These are phyloP conservation scores for Dendrolimus houi DNA, from an alignment of 2,888 invertebrate genomes.

Conservation along the genomic window DNA sequence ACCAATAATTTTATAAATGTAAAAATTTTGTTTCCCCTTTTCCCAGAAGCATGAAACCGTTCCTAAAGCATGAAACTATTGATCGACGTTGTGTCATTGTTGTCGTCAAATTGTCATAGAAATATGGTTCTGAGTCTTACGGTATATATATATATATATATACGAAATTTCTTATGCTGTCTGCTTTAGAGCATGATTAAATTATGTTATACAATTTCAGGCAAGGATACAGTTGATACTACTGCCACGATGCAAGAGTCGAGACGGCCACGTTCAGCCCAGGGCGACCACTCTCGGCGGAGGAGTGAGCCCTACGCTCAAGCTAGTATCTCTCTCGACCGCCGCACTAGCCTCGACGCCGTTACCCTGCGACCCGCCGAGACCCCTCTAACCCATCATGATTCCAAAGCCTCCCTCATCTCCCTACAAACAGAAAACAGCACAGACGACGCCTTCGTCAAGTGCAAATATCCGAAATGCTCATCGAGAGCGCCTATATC, in stretches of 20 bases:
- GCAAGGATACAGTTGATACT: slow-evolving; percentile 77
- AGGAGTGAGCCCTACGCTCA: slow-evolving; percentile 60
- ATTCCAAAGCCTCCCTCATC: slow-evolving; percentile 61
- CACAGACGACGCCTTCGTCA: slow-evolving; percentile 75
- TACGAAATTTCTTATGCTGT: not conserved
- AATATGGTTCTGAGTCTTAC: slow-evolving; percentile 8
- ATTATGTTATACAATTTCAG: slow-evolving; percentile 34
- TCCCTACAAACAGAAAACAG: slow-evolving; percentile 67
- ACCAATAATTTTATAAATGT: not conserved
- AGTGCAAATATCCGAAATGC: slow-evolving; percentile 90
- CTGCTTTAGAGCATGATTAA: not conserved
- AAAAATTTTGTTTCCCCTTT: not conserved
- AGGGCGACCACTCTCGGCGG: slow-evolving; percentile 63
- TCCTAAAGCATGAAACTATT: slow-evolving; percentile 2
- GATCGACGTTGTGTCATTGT: not conserved
- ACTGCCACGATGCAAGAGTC: slow-evolving; percentile 54
- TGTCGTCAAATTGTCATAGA: not conserved
- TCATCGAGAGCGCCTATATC: slow-evolving; percentile 81
- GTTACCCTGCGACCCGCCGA: slow-evolving; percentile 54
- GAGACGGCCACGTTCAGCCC: slow-evolving; percentile 55
- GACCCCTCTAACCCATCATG: slow-evolving; percentile 47
- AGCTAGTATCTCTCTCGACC: slow-evolving; percentile 49
- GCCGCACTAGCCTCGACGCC: slow-evolving; percentile 79
- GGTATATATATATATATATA: too few species aligned
- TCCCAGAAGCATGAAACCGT: not conserved